Evolutionary conservation across 2,113 vertebrate genomes (phyloP), one percentile per base, ranked within the genome.

Genomic region (Rhipidura dahli): DNA sequence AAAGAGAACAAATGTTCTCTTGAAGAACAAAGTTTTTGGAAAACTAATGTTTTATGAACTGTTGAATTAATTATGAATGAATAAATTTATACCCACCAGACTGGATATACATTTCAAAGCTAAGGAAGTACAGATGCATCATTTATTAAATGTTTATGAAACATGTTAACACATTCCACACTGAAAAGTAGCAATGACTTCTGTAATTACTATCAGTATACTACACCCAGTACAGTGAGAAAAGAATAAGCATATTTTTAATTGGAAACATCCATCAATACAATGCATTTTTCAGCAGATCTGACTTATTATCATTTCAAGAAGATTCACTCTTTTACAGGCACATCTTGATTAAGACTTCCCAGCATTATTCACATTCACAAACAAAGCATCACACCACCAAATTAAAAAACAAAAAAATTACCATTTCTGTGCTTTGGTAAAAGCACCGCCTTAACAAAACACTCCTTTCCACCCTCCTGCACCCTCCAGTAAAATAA

Each of bases 401-500:
- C n/a, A 65, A 10, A 84, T 2, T 7, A 59, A 49, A 60, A 37
- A 47, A 77, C 27, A 42, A 33, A 28, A 44, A 23, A 30, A 28
- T 7, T 14, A 42, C 22, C 4, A 60, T 73, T 80, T 72, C 35
- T 76, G 76, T 1, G 0, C 9, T 81, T 35, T 7, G 28, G 13
- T 56, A 28, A 77, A 73, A 86, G 49, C 24, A 65, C 1, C 40
- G 18, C 40, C 39, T 50, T 71, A 45, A 57, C 10, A 83, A 81
- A 90, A 70, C 7, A 26, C 50, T 56, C 2, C 4, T 6, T 60
- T n/a, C 24, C 28, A n/a, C 9, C 8, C 26, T n/a, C 22, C 22
- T 27, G 2, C 0, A 0, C 7, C 10, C 22, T 33, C 7, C 4
- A 1, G 27, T 49, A 57, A 63, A 26, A 11, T 23, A 79, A 73